Percentiles rank a stretch among this genome's conserved stretches.
These are phyloP conservation scores for Balaenoptera acutorostrata DNA, from an alignment of 2,113 vertebrate species.

Conservation along the genomic window DNA sequence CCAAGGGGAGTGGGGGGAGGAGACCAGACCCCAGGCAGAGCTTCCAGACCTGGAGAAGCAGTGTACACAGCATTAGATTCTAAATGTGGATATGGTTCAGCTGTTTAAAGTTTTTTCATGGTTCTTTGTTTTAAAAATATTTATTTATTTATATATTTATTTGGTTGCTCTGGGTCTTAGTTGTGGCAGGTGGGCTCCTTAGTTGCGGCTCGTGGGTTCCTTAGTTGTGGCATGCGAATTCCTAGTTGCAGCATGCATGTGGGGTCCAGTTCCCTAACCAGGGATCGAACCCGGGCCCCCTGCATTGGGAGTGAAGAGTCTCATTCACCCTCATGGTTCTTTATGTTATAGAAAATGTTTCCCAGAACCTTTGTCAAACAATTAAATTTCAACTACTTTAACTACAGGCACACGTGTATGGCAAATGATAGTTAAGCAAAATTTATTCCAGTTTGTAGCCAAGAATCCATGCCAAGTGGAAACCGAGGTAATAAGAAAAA, in stretches of 20 bases:
- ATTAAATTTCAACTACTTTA: not conserved
- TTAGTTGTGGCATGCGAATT: too few relatives aligned
- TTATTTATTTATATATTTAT: too few relatives aligned
- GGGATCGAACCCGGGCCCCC: too few relatives aligned
- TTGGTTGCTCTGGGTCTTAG: too few relatives aligned
- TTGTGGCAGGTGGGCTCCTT: too few relatives aligned
- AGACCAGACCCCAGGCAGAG: not conserved
- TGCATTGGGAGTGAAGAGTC: too few relatives aligned
- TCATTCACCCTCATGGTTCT: not conserved
- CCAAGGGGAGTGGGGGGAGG: fast-evolving
- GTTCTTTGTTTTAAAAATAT: not conserved
- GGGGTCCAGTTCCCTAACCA: too few relatives aligned
- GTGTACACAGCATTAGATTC: not conserved
- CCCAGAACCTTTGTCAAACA: not conserved
- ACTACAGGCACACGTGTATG: not conserved
- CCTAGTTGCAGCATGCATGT: too few relatives aligned
- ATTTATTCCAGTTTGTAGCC: not conserved
- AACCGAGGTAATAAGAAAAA: not conserved
- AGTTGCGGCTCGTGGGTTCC: too few relatives aligned
- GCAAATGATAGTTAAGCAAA: not conserved
- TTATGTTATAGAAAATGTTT: not conserved
- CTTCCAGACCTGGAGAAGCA: not conserved
- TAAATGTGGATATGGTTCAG: not conserved
- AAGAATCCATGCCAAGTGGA: not conserved
- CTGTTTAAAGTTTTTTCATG: not conserved